Evolutionary conservation across 1,140 invertebrate genomes (phyloP).

Genomic region (Chionoecetes opilio): DNA sequence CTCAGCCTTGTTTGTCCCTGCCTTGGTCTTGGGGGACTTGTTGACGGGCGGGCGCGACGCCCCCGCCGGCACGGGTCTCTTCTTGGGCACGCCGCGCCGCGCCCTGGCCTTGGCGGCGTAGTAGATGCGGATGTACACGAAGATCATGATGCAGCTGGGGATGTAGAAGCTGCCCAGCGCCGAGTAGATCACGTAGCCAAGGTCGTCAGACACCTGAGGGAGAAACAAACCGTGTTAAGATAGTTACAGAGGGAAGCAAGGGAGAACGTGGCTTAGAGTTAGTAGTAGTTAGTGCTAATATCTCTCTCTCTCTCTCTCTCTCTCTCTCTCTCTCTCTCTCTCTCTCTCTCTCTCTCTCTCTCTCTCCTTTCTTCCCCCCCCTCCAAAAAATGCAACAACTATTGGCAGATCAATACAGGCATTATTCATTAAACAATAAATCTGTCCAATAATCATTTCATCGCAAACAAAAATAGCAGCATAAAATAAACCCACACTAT

Average conservation of each 20-base stretch:
- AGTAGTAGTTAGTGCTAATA: background rate
- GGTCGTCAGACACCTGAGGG: constrained; percentile 95
- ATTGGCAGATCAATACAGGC: too few relatives aligned
- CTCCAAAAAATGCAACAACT: too few relatives aligned
- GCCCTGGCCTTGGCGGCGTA: constrained; percentile 93
- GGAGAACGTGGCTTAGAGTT: background rate
- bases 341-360: too few relatives aligned
- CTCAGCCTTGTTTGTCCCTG: constrained; percentile 34
- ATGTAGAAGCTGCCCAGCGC: constrained; percentile 99
- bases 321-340: too few relatives aligned
- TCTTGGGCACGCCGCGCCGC: constrained; percentile 79
- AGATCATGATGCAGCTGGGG: constrained; percentile 99
- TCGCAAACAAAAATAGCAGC: too few relatives aligned
- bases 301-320: constrained; percentile 10
- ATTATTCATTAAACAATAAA: too few relatives aligned
- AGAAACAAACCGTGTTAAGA: constrained; percentile 82
- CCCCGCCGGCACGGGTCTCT: constrained; percentile 42
- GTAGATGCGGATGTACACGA: constrained; percentile 99
- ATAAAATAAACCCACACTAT: too few relatives aligned
- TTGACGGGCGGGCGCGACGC: background rate
- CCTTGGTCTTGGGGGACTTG: constrained; percentile 45
- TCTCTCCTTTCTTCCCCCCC: too few relatives aligned
- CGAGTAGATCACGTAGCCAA: constrained; percentile 99
- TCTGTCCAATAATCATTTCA: too few relatives aligned
- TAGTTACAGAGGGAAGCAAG: background rate